Conservation (phyloP, 1,140 invertebrate species). For the Helicoverpa armigera region DNA sequence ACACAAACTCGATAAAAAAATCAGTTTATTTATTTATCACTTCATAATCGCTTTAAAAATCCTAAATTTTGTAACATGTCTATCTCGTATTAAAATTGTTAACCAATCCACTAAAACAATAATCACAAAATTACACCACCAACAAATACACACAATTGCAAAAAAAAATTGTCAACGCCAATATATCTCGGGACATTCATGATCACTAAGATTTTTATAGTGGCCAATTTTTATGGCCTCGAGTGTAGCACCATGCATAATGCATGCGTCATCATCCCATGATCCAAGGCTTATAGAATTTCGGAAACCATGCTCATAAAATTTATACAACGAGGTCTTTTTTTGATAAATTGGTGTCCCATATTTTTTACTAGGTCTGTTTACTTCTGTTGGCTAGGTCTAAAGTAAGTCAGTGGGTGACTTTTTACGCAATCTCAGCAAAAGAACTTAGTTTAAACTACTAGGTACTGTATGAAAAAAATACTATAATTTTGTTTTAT, state of each 20-base stretch:
- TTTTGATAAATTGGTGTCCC: neutral
- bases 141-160: neutral
- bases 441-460: no score
- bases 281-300: constrained; percentile 17
- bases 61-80: no score
- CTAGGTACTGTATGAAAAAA: no score
- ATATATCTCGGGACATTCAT: constrained; percentile 2
- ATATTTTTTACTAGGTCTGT: no score
- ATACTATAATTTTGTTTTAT: no score
- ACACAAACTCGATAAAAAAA: no score
- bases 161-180: constrained; percentile 19
- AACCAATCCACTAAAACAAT: no score
- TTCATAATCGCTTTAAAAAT: neutral
- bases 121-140: neutral
- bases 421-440: no score
- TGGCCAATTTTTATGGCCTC: constrained; percentile 28
- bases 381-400: no score
- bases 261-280: constrained; percentile 1
- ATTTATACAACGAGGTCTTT: neutral
- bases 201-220: constrained; percentile 32
- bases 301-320: neutral
- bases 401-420: no score
- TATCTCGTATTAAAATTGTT: neutral
- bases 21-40: no score
- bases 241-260: constrained; percentile 17